Evolutionary conservation across 2,797 vertebrate species (phyloP).

Genomic region (Lates japonicus): DNA sequence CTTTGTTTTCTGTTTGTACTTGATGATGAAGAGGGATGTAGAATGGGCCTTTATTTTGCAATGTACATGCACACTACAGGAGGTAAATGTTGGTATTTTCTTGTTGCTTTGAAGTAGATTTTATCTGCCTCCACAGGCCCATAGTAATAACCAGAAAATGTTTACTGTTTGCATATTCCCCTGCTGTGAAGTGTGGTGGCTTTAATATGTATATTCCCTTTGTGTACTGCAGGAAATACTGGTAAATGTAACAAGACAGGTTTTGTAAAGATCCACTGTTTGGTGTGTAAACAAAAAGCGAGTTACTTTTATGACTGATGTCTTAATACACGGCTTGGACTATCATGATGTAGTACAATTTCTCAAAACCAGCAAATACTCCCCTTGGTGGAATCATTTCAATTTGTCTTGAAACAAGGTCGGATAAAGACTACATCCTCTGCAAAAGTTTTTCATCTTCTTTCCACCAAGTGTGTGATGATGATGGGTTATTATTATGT

Average conservation of each 20-base stretch:
- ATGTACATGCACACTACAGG: too few species aligned
- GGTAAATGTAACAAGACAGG: background rate
- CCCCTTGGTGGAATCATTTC: conserved; percentile 2
- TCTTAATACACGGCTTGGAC: conserved; percentile 8
- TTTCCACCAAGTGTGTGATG: conserved; percentile 9
- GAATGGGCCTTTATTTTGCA: too few species aligned
- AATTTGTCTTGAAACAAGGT: conserved; percentile 38
- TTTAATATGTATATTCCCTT: background rate
- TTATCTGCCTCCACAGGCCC: conserved; percentile 5
- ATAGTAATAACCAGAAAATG: conserved; percentile 17
- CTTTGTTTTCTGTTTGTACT: too few species aligned
- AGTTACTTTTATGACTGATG: conserved; percentile 22
- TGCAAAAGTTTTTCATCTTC: conserved; percentile 58
- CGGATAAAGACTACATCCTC: conserved; percentile 35
- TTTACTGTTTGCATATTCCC: conserved; percentile 22
- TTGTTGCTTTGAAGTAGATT: background rate
- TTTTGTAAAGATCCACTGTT: background rate
- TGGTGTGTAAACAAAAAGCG: conserved; percentile 15
- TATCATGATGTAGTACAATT: conserved; percentile 1
- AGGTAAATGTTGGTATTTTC: too few species aligned
- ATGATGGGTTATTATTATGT: conserved; percentile 70
- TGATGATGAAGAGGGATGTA: too few species aligned
- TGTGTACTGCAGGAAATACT: conserved; percentile 18
- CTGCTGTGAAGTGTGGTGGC: conserved; percentile 14
- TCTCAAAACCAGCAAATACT: conserved; percentile 16